Base-by-base conservation (phyloP, 2,888 invertebrate genomes). In the Macrosiphum euphorbiae region DNA sequence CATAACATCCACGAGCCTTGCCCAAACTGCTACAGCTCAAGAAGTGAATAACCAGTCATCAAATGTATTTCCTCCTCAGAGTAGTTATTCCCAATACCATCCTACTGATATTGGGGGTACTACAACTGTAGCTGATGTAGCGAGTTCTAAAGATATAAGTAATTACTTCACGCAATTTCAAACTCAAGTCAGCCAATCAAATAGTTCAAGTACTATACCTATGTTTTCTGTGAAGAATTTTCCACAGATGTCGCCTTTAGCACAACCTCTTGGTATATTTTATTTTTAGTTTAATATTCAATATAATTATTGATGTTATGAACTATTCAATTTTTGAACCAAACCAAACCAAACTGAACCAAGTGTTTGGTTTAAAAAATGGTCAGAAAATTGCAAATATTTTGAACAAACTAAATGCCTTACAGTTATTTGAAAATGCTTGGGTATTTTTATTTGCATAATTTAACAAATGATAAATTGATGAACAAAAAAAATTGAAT, bases 141-240 rank as follows among this genome's bases (percentile, higher is more conserved):
- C 26, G 10, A 90, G 41, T 78, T 90, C 90, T 85, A 94, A 94
- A 86, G 90, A 90, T 24, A 86, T 86, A 85, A 94, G 86, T 90
- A 94, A 94, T 61, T 94, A 94, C 90, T 94, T 94, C 20, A 90
- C 90, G 35, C 86, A 61, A 28, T 85, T 88, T 90, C 92, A 94
- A 94, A 61, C 90, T 61, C 93, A 90, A 90, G 55, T 20, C 50
- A 94, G 41, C 11, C 26, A 44, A 88, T 89, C 92, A 55, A 93
- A 84, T 89, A 84, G 28, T 94, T 90, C 93, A 35, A 90, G 85
- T 85, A 90, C 90, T 35, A 94, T 94, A 90, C 93, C 93, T n/a
- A 94, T 94, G 93, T 94, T 94, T 85, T 94, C 93, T 44, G 93
- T 94, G 50, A 94, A 94, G 61, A 94, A 94, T 90, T 94, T 94